Evolutionary conservation across 2,888 invertebrate species (phyloP).

Genomic region (Cheilosia grossa): DNA sequence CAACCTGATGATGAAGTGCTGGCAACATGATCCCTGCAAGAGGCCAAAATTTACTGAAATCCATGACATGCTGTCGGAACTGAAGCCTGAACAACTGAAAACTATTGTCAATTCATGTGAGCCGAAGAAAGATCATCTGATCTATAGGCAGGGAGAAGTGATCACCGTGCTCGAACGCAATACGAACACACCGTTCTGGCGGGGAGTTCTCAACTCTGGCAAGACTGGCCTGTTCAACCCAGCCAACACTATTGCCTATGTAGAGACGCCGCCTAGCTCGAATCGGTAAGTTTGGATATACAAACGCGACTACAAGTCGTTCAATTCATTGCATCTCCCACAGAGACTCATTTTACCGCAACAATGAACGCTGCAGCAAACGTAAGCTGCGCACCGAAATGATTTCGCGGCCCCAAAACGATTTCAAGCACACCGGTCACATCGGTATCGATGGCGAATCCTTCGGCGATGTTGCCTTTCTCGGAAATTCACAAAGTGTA

Average conservation of each 20-base stretch:
- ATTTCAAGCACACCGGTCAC: slow-evolving; percentile 97
- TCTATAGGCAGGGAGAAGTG: slow-evolving; percentile 94
- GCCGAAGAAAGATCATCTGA: slow-evolving; percentile 88
- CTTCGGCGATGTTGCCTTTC: slow-evolving; percentile 94
- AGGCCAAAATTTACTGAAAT: slow-evolving; percentile 96
- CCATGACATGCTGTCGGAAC: slow-evolving; percentile 90
- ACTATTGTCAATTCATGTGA: slow-evolving; percentile 85
- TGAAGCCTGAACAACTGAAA: slow-evolving; percentile 96
- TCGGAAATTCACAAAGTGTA: slow-evolving; percentile 83
- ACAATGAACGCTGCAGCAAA: slow-evolving; percentile 85
- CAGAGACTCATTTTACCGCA: slow-evolving; percentile 86
- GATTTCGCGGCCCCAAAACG: slow-evolving; percentile 98
- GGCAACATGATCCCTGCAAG: slow-evolving; percentile 95
- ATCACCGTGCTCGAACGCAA: slow-evolving; percentile 96
- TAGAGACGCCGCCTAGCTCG: slow-evolving; percentile 85
- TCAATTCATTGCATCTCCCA: neutral
- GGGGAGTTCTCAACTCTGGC: slow-evolving; percentile 94
- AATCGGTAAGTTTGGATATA: slow-evolving; percentile 77
- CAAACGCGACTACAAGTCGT: neutral
- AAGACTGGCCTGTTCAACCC: slow-evolving; percentile 98
- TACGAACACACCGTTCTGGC: slow-evolving; percentile 91
- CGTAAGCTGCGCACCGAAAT: slow-evolving; percentile 92
- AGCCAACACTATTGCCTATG: slow-evolving; percentile 92
- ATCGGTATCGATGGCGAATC: slow-evolving; percentile 98
- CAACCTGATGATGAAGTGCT: slow-evolving; percentile 96